Base-by-base conservation (phyloP, 2,888 invertebrate genomes). In the Diogma glabrata region DNA sequence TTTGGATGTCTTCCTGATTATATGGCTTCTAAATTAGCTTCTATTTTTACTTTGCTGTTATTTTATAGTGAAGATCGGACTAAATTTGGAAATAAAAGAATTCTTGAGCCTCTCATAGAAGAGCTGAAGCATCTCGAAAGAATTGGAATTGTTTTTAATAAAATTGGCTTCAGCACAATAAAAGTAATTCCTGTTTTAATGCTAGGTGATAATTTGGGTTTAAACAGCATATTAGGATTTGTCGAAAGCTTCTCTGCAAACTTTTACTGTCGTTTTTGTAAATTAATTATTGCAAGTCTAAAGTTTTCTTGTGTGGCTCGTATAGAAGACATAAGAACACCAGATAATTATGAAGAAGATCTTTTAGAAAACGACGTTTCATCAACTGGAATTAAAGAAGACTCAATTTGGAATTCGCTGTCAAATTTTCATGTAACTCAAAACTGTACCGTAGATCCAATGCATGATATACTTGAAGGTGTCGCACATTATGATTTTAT, bases 381-480 rank as follows among this genome's bases (percentile, higher is more conserved):
- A 23, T 2, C 22, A n/a, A 45, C 45, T 8, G 45, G 49, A 24
- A 30, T 52, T 3, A 52, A 52, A 28, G 52, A 52, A 53, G 24
- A 38, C 17, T 47, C 47, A 7, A 22, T 50, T 1, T 52, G 49
- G 50, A 49, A 52, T 33, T n/a, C 22, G n/a, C 28, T 52, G 22
- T 3, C 17, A 23, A 14, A 50, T 24, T 52, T 52, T 45, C 52
- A 49, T 20, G 46, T 50, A 6, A 46, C 50, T 16, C 5, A 10
- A 12, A 52, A 52, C 33, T 50, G 30, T 50, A 38, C 33, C 3
- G 46, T 52, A 8, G 52, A 52, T n/a, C 16, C 36, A 14, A 52
- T 52, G 52, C 52, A 52, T 16, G 52, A 52, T 47, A 20, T 52
- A 12, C 47, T 52, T 10, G 52, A 52, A 52, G 49, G 49, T 8